Evolutionary conservation across 2,113 vertebrate genomes (phyloP).

Genomic region (Pluvianellus socialis): DNA sequence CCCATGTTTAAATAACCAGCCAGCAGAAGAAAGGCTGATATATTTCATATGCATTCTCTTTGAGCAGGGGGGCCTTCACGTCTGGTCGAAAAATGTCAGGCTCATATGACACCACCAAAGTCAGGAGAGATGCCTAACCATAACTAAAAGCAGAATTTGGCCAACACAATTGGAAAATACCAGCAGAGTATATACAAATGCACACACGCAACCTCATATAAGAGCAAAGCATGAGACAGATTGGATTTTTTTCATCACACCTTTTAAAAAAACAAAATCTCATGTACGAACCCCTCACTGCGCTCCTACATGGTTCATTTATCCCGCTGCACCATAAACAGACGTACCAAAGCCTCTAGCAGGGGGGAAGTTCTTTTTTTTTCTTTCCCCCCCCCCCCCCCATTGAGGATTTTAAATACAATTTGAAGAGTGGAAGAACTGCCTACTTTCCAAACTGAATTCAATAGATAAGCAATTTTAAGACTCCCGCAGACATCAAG

Average conservation of each 20-base stretch:
- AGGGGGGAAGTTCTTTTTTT: background rate
- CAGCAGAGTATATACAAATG: constrained; percentile 51
- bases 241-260: constrained; percentile 43
- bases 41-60: constrained; percentile 61
- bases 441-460: background rate
- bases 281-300: background rate
- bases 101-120: constrained; percentile 62
- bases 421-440: background rate
- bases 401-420: constrained; percentile 1
- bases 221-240: constrained; percentile 11
- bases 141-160: constrained; percentile 67
- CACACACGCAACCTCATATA: constrained; percentile 14
- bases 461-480: background rate
- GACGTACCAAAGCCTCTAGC: background rate
- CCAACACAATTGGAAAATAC: constrained; percentile 65
- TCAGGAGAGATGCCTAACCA: constrained; percentile 64
- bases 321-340: background rate
- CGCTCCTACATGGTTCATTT: background rate
- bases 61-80: constrained; percentile 56
- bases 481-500: background rate
- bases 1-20: constrained; percentile 62
- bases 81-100: constrained; percentile 63
- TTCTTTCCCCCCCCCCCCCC: rapidly evolving
- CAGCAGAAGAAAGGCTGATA: constrained; percentile 58
- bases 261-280: constrained; percentile 28